phyloP scores from a whole-genome alignment of 2,888 invertebrate species.

The Ecliptopera silaceata region DNA sequence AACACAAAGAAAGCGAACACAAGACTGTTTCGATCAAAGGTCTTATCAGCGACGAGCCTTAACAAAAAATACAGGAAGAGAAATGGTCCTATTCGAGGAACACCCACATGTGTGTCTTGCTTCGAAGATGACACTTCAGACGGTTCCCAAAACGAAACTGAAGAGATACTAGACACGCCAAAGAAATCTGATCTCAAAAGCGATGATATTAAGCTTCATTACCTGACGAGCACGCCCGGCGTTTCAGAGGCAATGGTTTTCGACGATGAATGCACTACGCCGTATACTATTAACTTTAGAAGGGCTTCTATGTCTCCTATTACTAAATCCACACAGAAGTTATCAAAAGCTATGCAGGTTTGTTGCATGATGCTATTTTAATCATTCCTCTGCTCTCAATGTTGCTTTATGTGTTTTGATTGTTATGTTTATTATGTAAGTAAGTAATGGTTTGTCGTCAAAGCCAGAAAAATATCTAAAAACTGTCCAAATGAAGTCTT shows the following conservation, averaged over 20 bases:
- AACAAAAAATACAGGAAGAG: constrained; percentile 75
- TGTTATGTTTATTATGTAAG: background rate
- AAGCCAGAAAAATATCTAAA: no score
- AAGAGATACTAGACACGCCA: constrained; percentile 52
- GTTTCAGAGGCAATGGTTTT: constrained; percentile 54
- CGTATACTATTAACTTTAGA: constrained; percentile 75
- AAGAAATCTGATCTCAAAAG: constrained; percentile 47
- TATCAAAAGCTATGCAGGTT: constrained; percentile 96
- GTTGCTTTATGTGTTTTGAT: constrained; percentile 37
- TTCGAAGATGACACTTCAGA: constrained; percentile 71
- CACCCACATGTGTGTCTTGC: constrained; percentile 76
- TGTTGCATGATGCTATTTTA: constrained; percentile 48
- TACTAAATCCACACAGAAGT: constrained; percentile 92
- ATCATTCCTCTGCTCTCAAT: constrained; percentile 25
- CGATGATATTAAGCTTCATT: constrained; percentile 51
- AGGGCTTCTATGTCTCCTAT: constrained; percentile 94
- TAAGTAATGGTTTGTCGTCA: no score
- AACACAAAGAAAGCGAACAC: constrained; percentile 63
- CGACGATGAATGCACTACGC: constrained; percentile 66
- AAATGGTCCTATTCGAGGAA: constrained; percentile 52
- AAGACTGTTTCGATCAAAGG: constrained; percentile 71
- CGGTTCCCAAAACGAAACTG: constrained; percentile 38
- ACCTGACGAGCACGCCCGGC: constrained; percentile 76
- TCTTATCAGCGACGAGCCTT: constrained; percentile 56
- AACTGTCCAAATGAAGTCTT: no score